Conservation (phyloP, 1,140 invertebrate species). For the Drosophila takahashii region DNA sequence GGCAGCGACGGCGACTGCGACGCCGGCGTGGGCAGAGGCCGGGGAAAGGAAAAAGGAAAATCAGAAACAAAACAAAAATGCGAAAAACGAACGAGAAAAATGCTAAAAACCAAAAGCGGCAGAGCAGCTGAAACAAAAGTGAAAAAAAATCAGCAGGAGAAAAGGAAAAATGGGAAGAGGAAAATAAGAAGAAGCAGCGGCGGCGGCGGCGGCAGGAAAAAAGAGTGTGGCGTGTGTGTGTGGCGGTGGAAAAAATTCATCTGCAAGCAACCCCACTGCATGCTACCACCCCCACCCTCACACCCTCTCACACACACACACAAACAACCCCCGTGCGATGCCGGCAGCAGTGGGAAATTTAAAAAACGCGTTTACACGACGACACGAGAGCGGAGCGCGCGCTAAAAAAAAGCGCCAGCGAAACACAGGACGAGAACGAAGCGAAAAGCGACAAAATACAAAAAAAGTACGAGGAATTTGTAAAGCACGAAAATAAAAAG, state of each 20-base stretch:
- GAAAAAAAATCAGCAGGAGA: constrained; percentile 20
- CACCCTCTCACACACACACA: constrained; percentile 42
- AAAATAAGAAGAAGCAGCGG: constrained; percentile 12
- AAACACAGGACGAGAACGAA: constrained; percentile 51
- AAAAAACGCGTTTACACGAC: constrained; percentile 51
- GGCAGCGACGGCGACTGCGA: constrained; percentile 12
- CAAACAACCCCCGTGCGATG: constrained; percentile 68
- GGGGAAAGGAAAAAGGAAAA: constrained; percentile 47
- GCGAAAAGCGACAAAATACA: constrained; percentile 52
- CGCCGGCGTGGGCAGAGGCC: constrained; percentile 8
- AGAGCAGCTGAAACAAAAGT: constrained; percentile 42
- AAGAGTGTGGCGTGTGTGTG: constrained; percentile 47
- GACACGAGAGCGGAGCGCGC: constrained; percentile 36
- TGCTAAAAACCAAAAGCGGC: constrained; percentile 72
- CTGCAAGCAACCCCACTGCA: constrained; percentile 75
- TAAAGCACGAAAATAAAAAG: constrained; percentile 54
- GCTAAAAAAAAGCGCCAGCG: constrained; percentile 32
- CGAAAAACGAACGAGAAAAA: constrained; percentile 72
- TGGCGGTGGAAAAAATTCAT: constrained; percentile 57
- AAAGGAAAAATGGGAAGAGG: constrained; percentile 20
- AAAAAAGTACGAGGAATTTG: constrained; percentile 42
- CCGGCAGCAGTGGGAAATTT: constrained; percentile 44
- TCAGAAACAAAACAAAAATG: constrained; percentile 78
- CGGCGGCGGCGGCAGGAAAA: constrained; percentile 31
- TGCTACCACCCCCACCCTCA: constrained; percentile 36